A percentile compares a stretch with the other conserved stretches of the same genome.
Evolutionary conservation across 2,113 vertebrate species (phyloP).

Genomic region (Pachyramphus minor): DNA sequence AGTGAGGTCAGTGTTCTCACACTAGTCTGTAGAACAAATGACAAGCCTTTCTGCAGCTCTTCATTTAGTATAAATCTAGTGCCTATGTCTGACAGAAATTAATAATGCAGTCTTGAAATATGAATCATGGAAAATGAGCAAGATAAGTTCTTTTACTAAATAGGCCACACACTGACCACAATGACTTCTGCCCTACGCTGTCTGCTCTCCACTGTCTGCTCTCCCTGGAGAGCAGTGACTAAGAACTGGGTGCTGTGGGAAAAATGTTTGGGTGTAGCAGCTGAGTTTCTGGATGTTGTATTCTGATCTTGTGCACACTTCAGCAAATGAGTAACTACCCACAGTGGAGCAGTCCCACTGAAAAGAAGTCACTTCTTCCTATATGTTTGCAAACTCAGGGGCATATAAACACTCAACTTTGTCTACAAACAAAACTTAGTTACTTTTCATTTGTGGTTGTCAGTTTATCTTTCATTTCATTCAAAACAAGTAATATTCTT

Average conservation of each 20-base stretch:
- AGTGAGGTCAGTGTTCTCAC: accelerated
- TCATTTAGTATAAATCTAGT: not conserved
- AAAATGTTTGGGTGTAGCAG: not conserved
- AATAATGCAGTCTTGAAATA: not conserved
- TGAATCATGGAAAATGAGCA: not conserved
- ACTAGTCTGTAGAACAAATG: not conserved
- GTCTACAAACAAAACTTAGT: not conserved
- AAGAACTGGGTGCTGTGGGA: constrained; percentile 1
- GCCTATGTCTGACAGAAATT: not conserved
- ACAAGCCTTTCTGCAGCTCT: not conserved
- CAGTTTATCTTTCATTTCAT: not conserved
- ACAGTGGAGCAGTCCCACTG: not conserved
- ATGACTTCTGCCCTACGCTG: not conserved
- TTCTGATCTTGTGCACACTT: not conserved
- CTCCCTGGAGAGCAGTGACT: not conserved
- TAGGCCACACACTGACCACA: not conserved
- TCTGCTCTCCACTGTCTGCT: not conserved
- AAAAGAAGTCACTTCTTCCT: not conserved
- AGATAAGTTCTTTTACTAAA: not conserved
- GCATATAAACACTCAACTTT: not conserved
- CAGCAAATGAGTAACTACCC: not conserved
- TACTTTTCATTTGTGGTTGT: not conserved
- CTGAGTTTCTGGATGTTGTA: not conserved
- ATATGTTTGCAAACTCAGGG: not conserved
- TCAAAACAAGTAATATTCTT: not conserved